phyloP scores from a whole-genome alignment of 2,113 vertebrate genomes.

The Colaptes auratus region DNA sequence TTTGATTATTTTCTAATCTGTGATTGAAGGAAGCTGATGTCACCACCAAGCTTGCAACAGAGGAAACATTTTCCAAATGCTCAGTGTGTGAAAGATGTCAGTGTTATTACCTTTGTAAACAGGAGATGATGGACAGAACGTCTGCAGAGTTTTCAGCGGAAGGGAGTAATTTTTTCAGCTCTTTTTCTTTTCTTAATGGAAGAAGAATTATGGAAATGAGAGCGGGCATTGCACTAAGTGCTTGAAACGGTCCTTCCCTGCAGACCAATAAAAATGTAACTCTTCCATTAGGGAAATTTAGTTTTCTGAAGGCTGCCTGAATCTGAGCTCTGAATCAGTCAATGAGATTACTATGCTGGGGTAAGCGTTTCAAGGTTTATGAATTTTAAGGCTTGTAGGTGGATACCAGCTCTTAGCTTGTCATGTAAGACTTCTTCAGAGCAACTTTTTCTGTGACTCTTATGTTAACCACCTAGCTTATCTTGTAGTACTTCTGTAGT shows the following conservation, averaged over 20 bases:
- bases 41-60: background rate
- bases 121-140: conserved; percentile 27
- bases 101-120: background rate
- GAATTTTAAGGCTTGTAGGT: background rate
- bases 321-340: conserved; percentile 38
- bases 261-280: conserved; percentile 48
- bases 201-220: conserved; percentile 56
- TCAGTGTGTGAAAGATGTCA: background rate
- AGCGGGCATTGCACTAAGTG: conserved; percentile 37
- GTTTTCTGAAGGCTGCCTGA: conserved; percentile 40
- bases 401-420: background rate
- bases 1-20: background rate
- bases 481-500: background rate
- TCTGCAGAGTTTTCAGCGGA: conserved; percentile 10
- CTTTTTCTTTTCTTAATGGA: conserved; percentile 60
- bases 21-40: background rate
- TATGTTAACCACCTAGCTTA: background rate
- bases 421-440: background rate
- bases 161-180: conserved; percentile 30
- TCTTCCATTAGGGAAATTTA: conserved; percentile 61
- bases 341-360: conserved; percentile 7
- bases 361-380: background rate
- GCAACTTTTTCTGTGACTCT: background rate
- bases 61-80: background rate
- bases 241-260: conserved; percentile 56